phyloP scores from a whole-genome alignment of 2,113 vertebrate species.

The Sylvietta virens region DNA sequence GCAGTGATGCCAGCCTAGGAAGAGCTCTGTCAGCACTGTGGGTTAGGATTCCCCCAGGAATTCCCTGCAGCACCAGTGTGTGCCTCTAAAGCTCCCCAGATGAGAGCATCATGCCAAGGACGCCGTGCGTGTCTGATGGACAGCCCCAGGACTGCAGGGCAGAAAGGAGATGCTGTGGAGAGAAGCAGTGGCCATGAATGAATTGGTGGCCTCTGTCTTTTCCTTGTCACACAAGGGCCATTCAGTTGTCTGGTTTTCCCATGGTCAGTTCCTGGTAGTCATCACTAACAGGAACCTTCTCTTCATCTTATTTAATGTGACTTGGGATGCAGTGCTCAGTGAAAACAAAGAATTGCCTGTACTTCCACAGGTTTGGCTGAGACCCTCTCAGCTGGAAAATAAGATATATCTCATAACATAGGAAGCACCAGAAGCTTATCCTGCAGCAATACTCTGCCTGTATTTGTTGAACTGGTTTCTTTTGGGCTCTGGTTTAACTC shows the following conservation, averaged over 20 bases:
- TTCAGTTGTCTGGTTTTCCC: background rate
- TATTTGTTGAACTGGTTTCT: slow-evolving; percentile 9
- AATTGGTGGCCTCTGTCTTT: background rate
- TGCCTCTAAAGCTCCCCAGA: background rate
- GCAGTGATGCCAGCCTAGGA: background rate
- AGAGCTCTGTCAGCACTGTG: background rate
- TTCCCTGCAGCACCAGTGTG: background rate
- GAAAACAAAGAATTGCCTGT: slow-evolving; percentile 38
- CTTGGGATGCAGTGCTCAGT: background rate
- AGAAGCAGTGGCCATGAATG: background rate
- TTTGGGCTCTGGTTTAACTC: background rate
- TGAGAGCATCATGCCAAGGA: background rate
- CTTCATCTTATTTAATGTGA: slow-evolving; percentile 25
- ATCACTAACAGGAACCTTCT: background rate
- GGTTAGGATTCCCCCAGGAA: background rate
- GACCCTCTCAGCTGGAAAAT: slow-evolving; percentile 46
- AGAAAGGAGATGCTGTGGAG: background rate
- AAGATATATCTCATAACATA: background rate
- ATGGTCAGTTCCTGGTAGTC: background rate
- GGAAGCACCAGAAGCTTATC: slow-evolving; percentile 19
- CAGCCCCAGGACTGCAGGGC: background rate
- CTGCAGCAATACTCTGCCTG: background rate
- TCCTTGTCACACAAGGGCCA: background rate
- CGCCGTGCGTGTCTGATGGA: background rate
- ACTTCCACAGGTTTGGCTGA: background rate